phyloP scores from a whole-genome alignment of 2,888 invertebrate genomes.

The Lochmaea capreae region DNA sequence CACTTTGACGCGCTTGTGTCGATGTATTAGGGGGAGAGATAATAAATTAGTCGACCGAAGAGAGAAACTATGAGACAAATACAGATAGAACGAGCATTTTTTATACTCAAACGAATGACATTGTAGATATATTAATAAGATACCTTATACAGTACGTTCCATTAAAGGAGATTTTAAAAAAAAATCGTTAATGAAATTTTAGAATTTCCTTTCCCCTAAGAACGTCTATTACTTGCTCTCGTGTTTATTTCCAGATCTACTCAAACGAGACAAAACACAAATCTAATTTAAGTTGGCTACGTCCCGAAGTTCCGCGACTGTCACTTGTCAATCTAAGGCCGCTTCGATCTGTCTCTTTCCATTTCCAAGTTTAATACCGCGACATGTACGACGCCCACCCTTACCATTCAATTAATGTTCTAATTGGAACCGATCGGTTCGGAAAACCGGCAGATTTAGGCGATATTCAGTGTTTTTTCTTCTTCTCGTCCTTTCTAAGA shows the following conservation, averaged over 20 bases:
- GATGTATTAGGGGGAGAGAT: constrained; percentile 44
- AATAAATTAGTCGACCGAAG: constrained; percentile 45
- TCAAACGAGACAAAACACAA: constrained; percentile 54
- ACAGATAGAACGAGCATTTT: constrained; percentile 11
- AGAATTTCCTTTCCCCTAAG: neutral
- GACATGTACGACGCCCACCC: constrained; percentile 52
- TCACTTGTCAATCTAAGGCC: constrained; percentile 58
- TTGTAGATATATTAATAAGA: neutral
- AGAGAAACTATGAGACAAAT: constrained; percentile 10
- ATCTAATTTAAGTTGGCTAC: constrained; percentile 59
- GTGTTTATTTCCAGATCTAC: constrained; percentile 32
- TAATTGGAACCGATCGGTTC: constrained; percentile 58
- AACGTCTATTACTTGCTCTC: constrained; percentile 11
- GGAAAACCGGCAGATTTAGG: constrained; percentile 32
- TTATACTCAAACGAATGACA: neutral
- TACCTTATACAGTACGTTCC: neutral
- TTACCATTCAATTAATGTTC: constrained; percentile 58
- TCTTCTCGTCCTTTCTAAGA: neutral
- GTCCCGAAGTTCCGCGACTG: constrained; percentile 52
- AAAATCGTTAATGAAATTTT: neutral
- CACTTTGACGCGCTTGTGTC: constrained; percentile 51
- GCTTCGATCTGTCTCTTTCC: constrained; percentile 59
- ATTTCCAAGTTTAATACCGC: constrained; percentile 46
- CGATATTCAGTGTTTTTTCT: constrained; percentile 10
- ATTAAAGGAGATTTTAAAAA: no score